Percentiles rank a stretch among this genome's conserved stretches.
Conservation (phyloP, 2,113 vertebrate genomes). For the Trochalopteron elliotii region DNA sequence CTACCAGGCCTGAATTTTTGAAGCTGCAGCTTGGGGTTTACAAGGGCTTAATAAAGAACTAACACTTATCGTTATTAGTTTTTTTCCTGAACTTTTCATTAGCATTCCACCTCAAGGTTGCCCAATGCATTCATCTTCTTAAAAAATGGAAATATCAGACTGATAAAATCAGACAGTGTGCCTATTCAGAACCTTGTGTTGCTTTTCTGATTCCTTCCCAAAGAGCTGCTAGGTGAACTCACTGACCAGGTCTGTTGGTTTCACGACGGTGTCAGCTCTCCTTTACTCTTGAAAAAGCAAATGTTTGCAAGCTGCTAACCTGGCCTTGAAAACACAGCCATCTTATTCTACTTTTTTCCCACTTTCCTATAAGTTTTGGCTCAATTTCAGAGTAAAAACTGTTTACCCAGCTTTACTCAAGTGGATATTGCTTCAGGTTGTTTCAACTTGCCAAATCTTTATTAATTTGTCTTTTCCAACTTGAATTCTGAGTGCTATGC, state of each 20-base stretch:
- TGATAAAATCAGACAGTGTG: not conserved
- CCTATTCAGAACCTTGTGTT: not conserved
- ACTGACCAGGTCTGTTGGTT: not conserved
- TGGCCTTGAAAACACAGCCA: not conserved
- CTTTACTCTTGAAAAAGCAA: not conserved
- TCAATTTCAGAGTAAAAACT: not conserved
- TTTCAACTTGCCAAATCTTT: not conserved
- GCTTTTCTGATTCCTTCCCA: not conserved
- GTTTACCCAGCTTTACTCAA: not conserved
- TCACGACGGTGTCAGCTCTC: not conserved
- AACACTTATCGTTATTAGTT: not conserved
- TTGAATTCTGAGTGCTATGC: not conserved
- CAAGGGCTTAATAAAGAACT: not conserved
- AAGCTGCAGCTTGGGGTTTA: not conserved
- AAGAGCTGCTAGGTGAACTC: not conserved
- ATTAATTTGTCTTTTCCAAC: conserved; percentile 5
- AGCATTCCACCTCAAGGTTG: not conserved
- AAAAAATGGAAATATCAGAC: not conserved
- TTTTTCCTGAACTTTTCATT: not conserved
- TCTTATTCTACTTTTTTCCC: not conserved
- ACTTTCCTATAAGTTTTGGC: not conserved
- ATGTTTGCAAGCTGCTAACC: not conserved
- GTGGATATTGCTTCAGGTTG: not conserved
- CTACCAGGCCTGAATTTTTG: not conserved
- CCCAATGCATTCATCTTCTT: not conserved